Conservation (phyloP, 2,113 vertebrate genomes). For the Semicossyphus pulcher region DNA sequence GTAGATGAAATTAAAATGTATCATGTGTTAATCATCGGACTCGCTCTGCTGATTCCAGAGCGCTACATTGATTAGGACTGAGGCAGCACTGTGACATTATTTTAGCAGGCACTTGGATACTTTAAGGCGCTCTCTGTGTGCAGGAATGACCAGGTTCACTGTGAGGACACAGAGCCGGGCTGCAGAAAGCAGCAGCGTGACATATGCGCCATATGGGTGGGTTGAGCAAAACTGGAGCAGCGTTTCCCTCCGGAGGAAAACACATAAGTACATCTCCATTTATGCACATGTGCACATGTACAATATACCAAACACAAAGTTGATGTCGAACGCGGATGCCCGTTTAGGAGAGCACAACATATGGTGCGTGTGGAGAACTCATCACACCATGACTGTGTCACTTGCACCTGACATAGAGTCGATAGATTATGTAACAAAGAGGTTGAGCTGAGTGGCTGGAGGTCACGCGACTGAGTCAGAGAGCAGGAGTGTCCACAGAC, state of each 20-base stretch:
- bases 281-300: constrained; percentile 42
- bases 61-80: not conserved
- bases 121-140: constrained; percentile 1
- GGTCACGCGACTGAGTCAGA: not conserved
- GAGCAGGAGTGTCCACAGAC: no score
- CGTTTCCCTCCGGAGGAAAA: constrained; percentile 74
- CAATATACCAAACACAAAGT: constrained; percentile 16
- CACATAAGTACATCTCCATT: constrained; percentile 53
- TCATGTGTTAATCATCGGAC: no score
- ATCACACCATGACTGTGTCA: constrained; percentile 23
- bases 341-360: constrained; percentile 23
- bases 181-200: constrained; percentile 50
- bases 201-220: constrained; percentile 72
- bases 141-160: constrained; percentile 48
- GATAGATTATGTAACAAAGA: constrained; percentile 8
- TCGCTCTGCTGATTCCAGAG: not conserved
- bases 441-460: constrained; percentile 13
- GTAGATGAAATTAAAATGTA: no score
- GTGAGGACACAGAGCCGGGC: constrained; percentile 49
- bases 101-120: not conserved
- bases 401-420: constrained; percentile 18
- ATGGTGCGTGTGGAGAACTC: constrained; percentile 19
- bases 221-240: constrained; percentile 67
- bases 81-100: not conserved
- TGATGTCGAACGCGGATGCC: not conserved